phyloP scores from a whole-genome alignment of 1,140 invertebrate species.

The Sycobia sp. region DNA sequence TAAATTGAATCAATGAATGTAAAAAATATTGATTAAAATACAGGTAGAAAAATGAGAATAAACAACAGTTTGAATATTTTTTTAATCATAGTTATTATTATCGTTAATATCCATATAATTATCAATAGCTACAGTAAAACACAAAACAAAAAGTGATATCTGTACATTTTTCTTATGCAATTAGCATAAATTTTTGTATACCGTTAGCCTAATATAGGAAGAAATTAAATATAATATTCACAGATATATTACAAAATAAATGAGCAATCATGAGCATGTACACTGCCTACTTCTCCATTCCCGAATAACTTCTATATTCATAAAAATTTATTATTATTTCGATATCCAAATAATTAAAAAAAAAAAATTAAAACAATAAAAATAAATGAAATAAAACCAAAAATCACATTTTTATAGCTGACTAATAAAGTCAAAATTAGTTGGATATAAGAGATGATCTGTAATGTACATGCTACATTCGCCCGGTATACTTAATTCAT shows the following conservation, averaged over 20 bases:
- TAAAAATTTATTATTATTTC: constrained; percentile 9
- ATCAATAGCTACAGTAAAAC: constrained; percentile 64
- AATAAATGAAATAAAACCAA: constrained; percentile 19
- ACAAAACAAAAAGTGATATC: constrained; percentile 63
- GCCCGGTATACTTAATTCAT: constrained; percentile 52
- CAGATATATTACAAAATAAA: constrained; percentile 63
- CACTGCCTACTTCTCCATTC: constrained; percentile 38
- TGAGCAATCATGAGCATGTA: constrained; percentile 48
- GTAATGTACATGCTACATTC: constrained; percentile 48
- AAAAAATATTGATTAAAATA: neutral
- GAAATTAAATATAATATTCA: constrained; percentile 64
- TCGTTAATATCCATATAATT: constrained; percentile 65
- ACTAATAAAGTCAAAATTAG: too few species aligned
- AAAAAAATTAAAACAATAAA: constrained; percentile 26
- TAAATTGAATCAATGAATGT: neutral
- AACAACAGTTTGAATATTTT: constrained; percentile 28
- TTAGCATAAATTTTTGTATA: constrained; percentile 60
- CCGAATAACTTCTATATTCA: constrained; percentile 16
- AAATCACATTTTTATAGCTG: too few species aligned
- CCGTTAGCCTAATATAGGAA: constrained; percentile 61
- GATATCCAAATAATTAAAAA: constrained; percentile 21
- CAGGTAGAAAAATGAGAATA: too few species aligned
- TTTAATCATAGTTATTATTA: constrained; percentile 65
- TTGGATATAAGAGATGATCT: constrained; percentile 5
- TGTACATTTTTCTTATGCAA: constrained; percentile 61